Evolutionary conservation across 2,797 vertebrate genomes (phyloP).

Genomic region (Leptoclinus maculatus): DNA sequence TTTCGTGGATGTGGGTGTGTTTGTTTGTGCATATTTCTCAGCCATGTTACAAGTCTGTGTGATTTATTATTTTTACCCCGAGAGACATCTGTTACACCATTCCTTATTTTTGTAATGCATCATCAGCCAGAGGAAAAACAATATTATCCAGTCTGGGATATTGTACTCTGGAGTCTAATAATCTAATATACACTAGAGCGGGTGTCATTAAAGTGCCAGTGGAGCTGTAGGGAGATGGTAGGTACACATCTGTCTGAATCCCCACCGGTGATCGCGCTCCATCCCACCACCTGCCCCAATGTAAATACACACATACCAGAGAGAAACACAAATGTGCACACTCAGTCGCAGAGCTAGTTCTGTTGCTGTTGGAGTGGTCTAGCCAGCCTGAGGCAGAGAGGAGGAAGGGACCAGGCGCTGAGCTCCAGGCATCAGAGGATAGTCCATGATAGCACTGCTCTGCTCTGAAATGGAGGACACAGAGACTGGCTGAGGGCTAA

Average conservation of each 20-base stretch:
- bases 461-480: conserved; percentile 44
- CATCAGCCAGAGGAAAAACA: conserved; percentile 85
- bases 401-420: conserved; percentile 32
- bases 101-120: conserved; percentile 88
- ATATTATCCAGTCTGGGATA: conserved; percentile 85
- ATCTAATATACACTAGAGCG: conserved; percentile 82
- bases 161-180: conserved; percentile 86
- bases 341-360: conserved; percentile 9
- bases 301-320: conserved; percentile 37
- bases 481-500: conserved; percentile 75
- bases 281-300: conserved; percentile 38
- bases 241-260: conserved; percentile 75
- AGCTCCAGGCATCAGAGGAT: conserved; percentile 53
- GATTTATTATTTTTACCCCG: conserved; percentile 85
- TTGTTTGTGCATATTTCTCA: conserved; percentile 65
- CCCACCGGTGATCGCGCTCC: conserved; percentile 44
- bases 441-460: conserved; percentile 62
- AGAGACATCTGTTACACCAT: conserved; percentile 84
- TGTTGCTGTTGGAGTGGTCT: conserved; percentile 48
- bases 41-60: conserved; percentile 73
- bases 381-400: conserved; percentile 69
- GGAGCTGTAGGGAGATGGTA: conserved; percentile 74
- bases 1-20: conserved; percentile 63
- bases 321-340: conserved; percentile 20
- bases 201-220: conserved; percentile 82